Evolutionary conservation across 2,888 invertebrate genomes (phyloP).

Genomic region (Drosophila anomelani): DNA sequence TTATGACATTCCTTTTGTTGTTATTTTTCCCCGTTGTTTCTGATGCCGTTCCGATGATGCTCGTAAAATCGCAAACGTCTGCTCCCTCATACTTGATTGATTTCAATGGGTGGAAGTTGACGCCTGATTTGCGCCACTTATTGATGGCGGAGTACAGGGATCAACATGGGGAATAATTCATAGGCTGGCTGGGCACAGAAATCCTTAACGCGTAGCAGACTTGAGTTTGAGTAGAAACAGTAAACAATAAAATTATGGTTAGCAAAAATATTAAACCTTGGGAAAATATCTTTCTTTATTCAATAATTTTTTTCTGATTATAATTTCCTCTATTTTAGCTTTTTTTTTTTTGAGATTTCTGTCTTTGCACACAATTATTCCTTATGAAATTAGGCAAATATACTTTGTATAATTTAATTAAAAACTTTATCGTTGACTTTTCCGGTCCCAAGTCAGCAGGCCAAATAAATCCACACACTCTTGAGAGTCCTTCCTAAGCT

Average conservation of each 20-base stretch:
- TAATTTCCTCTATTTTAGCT: not conserved
- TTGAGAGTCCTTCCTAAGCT: slow-evolving; percentile 50
- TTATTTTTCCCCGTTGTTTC: slow-evolving; percentile 36
- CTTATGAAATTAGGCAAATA: slow-evolving; percentile 63
- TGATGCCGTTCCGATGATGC: slow-evolving; percentile 34
- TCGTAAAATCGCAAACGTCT: slow-evolving; percentile 69
- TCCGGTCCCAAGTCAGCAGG: slow-evolving; percentile 58
- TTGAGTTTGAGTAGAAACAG: not conserved
- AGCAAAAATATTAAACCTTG: not conserved
- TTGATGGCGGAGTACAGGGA: slow-evolving; percentile 16
- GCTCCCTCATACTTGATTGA: slow-evolving; percentile 73
- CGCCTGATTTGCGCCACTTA: slow-evolving; percentile 35
- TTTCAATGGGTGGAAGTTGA: slow-evolving; percentile 53
- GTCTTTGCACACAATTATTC: slow-evolving; percentile 15
- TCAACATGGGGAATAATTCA: slow-evolving; percentile 36
- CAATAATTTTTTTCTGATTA: not conserved
- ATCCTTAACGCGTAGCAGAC: slow-evolving; percentile 5
- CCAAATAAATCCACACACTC: slow-evolving; percentile 43
- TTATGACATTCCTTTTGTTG: slow-evolving; percentile 66
- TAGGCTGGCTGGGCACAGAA: slow-evolving; percentile 10
- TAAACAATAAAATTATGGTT: not conserved
- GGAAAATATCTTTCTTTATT: not conserved
- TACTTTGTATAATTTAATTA: slow-evolving; percentile 73
- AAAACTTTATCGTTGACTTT: slow-evolving; percentile 72
- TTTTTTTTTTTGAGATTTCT: not conserved